These are phyloP conservation scores for Strongylocentrotus purpuratus DNA, from an alignment of 35 echinoderm and acorn worm genomes.

Conservation along the genomic window DNA sequence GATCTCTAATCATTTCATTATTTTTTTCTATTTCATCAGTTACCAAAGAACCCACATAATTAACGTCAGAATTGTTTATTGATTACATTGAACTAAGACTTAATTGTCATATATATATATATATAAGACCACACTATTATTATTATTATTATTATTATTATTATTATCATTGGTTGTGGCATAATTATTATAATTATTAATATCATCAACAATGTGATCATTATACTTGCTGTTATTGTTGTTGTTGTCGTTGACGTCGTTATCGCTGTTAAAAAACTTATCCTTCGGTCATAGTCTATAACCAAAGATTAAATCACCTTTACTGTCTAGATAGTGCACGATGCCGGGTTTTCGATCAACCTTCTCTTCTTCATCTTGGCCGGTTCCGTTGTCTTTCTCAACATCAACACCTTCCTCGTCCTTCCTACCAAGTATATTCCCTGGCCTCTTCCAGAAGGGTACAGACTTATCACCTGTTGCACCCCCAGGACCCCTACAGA, in stretches of 20 bases:
- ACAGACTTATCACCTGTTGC: background rate
- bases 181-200: background rate
- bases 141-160: too few relatives aligned
- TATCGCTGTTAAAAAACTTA: background rate
- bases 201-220: background rate
- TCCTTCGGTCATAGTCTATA: background rate
- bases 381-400: background rate
- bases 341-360: slow-evolving; percentile 31
- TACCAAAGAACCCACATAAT: background rate
- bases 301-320: background rate
- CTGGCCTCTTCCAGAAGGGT: background rate
- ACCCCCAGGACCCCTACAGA: background rate
- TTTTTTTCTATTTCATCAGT: background rate
- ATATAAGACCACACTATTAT: background rate
- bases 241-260: background rate
- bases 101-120: background rate
- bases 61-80: background rate
- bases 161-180: background rate
- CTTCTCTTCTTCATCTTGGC: slow-evolving; percentile 21
- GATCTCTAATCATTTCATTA: background rate
- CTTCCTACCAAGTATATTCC: background rate
- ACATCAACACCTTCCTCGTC: background rate
- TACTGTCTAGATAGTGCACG: slow-evolving; percentile 14
- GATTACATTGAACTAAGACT: background rate
- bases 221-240: too few relatives aligned